phyloP scores from a whole-genome alignment of 1,140 invertebrate species.

The Thalassaphorura encarpata region DNA sequence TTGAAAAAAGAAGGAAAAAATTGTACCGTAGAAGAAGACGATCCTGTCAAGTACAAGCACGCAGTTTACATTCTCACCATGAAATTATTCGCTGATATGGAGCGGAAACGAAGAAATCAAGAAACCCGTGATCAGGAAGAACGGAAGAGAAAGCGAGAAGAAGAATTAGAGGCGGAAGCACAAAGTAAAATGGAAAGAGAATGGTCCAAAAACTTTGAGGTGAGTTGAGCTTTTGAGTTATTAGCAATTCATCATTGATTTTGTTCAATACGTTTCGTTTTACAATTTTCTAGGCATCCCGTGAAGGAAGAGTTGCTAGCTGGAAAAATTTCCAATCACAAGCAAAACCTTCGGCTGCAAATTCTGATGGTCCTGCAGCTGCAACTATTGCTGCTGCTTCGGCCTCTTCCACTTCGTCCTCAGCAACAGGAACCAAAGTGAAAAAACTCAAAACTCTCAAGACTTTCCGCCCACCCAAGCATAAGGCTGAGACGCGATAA shows the following conservation, averaged over 20 bases:
- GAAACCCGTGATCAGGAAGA: constrained; percentile 72
- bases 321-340: constrained; percentile 89
- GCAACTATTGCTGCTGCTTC: not conserved
- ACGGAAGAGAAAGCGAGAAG: constrained; percentile 85
- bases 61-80: constrained; percentile 94
- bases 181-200: constrained; percentile 78
- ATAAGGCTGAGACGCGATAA: constrained; percentile 71
- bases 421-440: too few relatives aligned
- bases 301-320: constrained; percentile 85
- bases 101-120: constrained; percentile 49
- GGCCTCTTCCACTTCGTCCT: too few relatives aligned
- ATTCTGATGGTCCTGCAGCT: constrained; percentile 50
- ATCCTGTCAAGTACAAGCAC: constrained; percentile 83
- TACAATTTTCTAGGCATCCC: constrained; percentile 60
- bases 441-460: constrained; percentile 66
- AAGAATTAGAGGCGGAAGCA: constrained; percentile 86
- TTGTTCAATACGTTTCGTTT: not conserved
- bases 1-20: constrained; percentile 82
- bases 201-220: constrained; percentile 97
- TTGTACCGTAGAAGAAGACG: constrained; percentile 82
- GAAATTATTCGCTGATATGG: constrained; percentile 97
- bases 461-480: constrained; percentile 85
- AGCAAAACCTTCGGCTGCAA: constrained; percentile 39
- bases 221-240: constrained; percentile 35
- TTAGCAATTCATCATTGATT: not conserved